Percentiles rank a stretch among this genome's conserved stretches.
These are phyloP conservation scores for Mallotus villosus DNA, from an alignment of 2,797 vertebrate species.

Conservation along the genomic window DNA sequence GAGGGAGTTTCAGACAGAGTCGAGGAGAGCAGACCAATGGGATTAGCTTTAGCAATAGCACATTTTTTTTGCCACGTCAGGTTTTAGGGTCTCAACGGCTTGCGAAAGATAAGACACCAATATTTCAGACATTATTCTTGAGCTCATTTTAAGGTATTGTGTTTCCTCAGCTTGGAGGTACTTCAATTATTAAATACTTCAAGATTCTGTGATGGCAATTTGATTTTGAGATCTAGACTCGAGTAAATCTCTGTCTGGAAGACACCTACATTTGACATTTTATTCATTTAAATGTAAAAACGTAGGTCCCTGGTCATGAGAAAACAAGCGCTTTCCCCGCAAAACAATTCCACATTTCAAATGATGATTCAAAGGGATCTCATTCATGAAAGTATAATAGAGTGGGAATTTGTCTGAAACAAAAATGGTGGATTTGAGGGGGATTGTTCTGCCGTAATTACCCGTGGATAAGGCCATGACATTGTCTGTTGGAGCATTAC, in stretches of 20 bases:
- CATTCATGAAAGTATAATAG: slow-evolving; percentile 59
- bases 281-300: too few species aligned
- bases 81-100: slow-evolving; percentile 59
- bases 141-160: slow-evolving; percentile 70
- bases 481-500: slow-evolving; percentile 68
- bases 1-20: slow-evolving; percentile 43
- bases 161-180: slow-evolving; percentile 33
- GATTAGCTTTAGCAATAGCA: slow-evolving; percentile 60
- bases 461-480: slow-evolving; percentile 60
- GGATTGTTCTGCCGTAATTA: slow-evolving; percentile 62
- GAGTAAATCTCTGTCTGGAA: too few species aligned
- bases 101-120: slow-evolving; percentile 66
- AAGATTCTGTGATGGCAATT: not conserved
- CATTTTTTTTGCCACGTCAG: slow-evolving; percentile 66
- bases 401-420: slow-evolving; percentile 59
- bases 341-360: slow-evolving; percentile 51
- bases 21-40: slow-evolving; percentile 42
- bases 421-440: slow-evolving; percentile 59
- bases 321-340: not conserved
- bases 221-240: not conserved
- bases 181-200: not conserved
- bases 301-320: not conserved
- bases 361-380: slow-evolving; percentile 56
- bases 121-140: slow-evolving; percentile 58
- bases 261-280: too few species aligned